A percentile compares a stretch with the other conserved stretches of the same genome.
Evolutionary conservation across 2,888 invertebrate genomes (phyloP).

Genomic region (Leptinotarsa haldemani): DNA sequence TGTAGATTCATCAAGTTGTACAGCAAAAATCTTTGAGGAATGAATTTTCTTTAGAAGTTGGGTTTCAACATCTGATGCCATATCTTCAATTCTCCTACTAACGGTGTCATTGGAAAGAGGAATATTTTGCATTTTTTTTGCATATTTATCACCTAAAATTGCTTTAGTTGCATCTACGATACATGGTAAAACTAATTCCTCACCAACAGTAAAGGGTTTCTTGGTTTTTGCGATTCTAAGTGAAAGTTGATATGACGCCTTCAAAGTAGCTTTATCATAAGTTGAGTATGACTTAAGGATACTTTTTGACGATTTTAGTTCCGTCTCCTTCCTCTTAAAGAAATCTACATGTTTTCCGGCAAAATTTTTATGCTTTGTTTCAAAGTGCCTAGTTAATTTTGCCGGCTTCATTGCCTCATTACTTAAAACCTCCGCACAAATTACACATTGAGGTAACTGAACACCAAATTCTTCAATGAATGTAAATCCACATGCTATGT

Average conservation of each 20-base stretch:
- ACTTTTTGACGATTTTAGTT: conserved; percentile 9
- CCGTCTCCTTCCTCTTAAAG: conserved; percentile 9
- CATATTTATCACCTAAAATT: conserved; percentile 14
- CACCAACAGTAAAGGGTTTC: conserved; percentile 4
- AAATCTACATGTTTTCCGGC: neutral
- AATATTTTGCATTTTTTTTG: conserved; percentile 11
- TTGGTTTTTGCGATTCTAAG: conserved; percentile 8
- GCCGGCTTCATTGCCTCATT: too few relatives aligned
- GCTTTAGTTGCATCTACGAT: conserved; percentile 14
- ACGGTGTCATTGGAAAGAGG: conserved; percentile 8
- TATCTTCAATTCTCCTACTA: conserved; percentile 16
- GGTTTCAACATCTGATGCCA: conserved; percentile 9
- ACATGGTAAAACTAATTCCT: conserved; percentile 16
- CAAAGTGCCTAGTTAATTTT: conserved; percentile 7
- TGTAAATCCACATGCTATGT: too few relatives aligned
- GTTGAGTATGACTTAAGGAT: conserved; percentile 18
- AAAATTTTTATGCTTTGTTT: conserved; percentile 15
- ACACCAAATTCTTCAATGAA: too few relatives aligned
- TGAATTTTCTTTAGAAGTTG: conserved; percentile 9
- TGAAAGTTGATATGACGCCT: neutral
- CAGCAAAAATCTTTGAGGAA: conserved; percentile 16
- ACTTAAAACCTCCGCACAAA: too few relatives aligned
- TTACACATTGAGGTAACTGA: too few relatives aligned
- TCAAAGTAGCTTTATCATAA: conserved; percentile 22
- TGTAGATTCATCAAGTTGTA: conserved; percentile 20